A percentile compares a stretch with the other conserved stretches of the same genome.
Conservation (phyloP, 35 echinoderm and acorn worm genomes). For the Ophioderma brevispina region DNA sequence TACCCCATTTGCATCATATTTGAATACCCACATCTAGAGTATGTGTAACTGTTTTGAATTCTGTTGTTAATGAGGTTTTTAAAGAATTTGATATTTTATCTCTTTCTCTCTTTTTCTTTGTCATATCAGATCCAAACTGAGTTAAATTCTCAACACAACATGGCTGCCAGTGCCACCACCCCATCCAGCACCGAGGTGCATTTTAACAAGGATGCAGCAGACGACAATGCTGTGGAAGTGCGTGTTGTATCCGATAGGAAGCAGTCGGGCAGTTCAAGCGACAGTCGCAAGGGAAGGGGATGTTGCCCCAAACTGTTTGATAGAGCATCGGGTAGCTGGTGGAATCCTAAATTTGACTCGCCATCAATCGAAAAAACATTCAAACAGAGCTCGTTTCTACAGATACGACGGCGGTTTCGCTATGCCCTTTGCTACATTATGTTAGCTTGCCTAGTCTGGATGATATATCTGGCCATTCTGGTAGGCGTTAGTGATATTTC, state of each 20-base stretch:
- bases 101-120: too few species aligned
- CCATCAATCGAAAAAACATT: slow-evolving; percentile 87
- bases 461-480: slow-evolving; percentile 76
- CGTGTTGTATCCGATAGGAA: slow-evolving; percentile 36
- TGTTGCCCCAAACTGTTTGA: slow-evolving; percentile 93
- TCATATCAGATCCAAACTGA: neutral
- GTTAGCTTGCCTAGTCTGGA: slow-evolving; percentile 73
- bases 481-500: neutral
- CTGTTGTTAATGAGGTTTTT: too few species aligned
- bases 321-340: slow-evolving; percentile 92
- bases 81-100: too few species aligned
- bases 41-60: too few species aligned
- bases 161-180: slow-evolving; percentile 36
- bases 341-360: slow-evolving; percentile 94
- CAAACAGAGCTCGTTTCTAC: slow-evolving; percentile 68
- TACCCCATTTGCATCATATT: too few species aligned
- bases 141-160: neutral
- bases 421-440: slow-evolving; percentile 80
- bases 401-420: slow-evolving; percentile 78
- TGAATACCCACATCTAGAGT: too few species aligned
- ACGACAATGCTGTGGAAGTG: slow-evolving; percentile 76
- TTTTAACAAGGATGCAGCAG: slow-evolving; percentile 50
- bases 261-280: slow-evolving; percentile 65
- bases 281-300: slow-evolving; percentile 47
- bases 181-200: neutral